These are phyloP conservation scores for Rhynchomys soricoides DNA, from an alignment of 2,113 vertebrate species.

Conservation along the genomic window DNA sequence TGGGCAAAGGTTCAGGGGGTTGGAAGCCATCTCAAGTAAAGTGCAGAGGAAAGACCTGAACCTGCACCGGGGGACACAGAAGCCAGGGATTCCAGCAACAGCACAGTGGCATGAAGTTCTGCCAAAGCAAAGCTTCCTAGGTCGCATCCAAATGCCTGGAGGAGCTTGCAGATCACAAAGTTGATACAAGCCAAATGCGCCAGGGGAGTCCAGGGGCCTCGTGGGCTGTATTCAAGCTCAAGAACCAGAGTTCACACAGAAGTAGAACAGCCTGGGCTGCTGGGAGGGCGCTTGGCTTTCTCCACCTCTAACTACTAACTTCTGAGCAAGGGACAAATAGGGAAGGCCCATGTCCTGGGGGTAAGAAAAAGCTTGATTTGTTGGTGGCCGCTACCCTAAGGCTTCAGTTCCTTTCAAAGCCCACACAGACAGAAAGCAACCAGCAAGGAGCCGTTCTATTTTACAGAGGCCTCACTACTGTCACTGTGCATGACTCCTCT, in stretches of 20 bases:
- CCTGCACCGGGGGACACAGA: not conserved
- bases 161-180: not conserved
- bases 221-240: accelerated
- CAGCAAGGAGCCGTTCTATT: not conserved
- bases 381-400: not conserved
- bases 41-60: not conserved
- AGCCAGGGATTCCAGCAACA: too few species aligned
- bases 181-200: not conserved
- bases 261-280: accelerated
- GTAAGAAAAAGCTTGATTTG: not conserved
- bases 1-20: not conserved
- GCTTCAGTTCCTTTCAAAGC: not conserved
- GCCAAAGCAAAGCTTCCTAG: not conserved
- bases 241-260: not conserved
- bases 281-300: not conserved
- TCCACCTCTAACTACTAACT: not conserved
- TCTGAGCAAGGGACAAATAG: not conserved
- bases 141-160: not conserved
- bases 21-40: not conserved
- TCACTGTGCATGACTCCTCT: not conserved
- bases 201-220: too few species aligned
- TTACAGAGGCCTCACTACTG: not conserved
- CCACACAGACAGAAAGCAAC: not conserved
- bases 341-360: not conserved
- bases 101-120: too few species aligned